Conservation (phyloP, 2,113 vertebrate species). For the Falco punctatus region DNA sequence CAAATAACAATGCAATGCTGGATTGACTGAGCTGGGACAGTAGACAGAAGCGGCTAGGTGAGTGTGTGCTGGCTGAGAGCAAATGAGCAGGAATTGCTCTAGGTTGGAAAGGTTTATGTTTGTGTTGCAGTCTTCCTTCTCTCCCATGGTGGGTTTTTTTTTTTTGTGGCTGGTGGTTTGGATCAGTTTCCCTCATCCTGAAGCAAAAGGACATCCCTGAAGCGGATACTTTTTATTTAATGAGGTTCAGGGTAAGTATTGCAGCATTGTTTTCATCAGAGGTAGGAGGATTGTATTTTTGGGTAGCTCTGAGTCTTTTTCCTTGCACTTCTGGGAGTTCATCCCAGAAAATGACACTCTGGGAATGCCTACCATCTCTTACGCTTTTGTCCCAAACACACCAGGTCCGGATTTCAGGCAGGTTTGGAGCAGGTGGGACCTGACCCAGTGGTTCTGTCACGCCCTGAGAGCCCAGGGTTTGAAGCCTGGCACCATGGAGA, state of each 20-base stretch:
- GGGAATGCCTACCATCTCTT: not conserved
- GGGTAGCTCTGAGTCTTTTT: not conserved
- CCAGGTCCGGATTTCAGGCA: not conserved
- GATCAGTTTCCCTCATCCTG: not conserved
- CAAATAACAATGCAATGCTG: not conserved
- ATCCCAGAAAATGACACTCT: not conserved
- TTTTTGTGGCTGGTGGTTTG: not conserved
- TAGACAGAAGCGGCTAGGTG: not conserved
- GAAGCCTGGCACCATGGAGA: not conserved
- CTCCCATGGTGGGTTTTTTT: not conserved
- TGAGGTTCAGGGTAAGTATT: not conserved
- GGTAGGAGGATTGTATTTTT: not conserved
- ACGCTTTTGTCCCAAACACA: not conserved
- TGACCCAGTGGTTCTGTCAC: rapidly evolving
- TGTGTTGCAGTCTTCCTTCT: not conserved
- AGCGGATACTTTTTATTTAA: not conserved
- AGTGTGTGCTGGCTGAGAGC: not conserved
- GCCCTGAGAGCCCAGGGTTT: not conserved
- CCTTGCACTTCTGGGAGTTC: not conserved
- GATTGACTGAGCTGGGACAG: slow-evolving; percentile 10
- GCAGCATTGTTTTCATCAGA: not conserved
- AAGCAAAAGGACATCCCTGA: not conserved
- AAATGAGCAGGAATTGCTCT: not conserved
- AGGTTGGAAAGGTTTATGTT: not conserved
- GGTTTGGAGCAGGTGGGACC: not conserved